Conservation (phyloP, 2,888 invertebrate species). For the Noctua fimbriata region DNA sequence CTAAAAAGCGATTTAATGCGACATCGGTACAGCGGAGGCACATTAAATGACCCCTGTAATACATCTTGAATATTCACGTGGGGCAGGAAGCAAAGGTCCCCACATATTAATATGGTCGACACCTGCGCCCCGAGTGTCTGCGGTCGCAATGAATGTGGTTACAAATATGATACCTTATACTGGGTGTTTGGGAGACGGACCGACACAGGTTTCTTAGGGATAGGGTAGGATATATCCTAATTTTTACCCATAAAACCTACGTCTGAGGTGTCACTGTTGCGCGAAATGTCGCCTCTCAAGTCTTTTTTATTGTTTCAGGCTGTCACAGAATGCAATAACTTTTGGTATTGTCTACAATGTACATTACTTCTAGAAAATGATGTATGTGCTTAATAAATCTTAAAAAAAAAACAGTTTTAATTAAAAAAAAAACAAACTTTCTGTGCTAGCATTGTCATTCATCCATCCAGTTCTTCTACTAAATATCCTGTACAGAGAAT, state of each 20-base stretch:
- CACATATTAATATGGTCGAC: slow-evolving; percentile 66
- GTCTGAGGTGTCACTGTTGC: neutral
- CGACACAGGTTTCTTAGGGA: neutral
- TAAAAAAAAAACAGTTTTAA: too few relatives aligned
- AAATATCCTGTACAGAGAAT: neutral
- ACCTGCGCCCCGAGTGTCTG: slow-evolving; percentile 61
- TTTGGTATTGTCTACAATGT: neutral
- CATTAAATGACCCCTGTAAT: slow-evolving; percentile 78
- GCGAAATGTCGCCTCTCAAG: neutral
- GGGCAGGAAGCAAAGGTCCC: slow-evolving; percentile 62
- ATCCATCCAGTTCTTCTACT: too few relatives aligned
- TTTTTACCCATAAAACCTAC: neutral
- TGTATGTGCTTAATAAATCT: too few relatives aligned
- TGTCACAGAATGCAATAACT: neutral
- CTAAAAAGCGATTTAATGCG: slow-evolving; percentile 76
- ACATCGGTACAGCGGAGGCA: slow-evolving; percentile 65
- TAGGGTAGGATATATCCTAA: neutral
- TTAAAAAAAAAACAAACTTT: neutral
- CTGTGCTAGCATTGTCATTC: too few relatives aligned
- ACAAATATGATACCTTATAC: slow-evolving; percentile 46
- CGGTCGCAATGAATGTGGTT: slow-evolving; percentile 66
- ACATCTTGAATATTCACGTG: slow-evolving; percentile 80
- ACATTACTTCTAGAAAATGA: too few relatives aligned
- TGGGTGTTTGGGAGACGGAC: too few relatives aligned
- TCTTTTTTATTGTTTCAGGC: too few relatives aligned